Conservation (phyloP, 2,888 invertebrate genomes). For the Agrypnus murinus region DNA sequence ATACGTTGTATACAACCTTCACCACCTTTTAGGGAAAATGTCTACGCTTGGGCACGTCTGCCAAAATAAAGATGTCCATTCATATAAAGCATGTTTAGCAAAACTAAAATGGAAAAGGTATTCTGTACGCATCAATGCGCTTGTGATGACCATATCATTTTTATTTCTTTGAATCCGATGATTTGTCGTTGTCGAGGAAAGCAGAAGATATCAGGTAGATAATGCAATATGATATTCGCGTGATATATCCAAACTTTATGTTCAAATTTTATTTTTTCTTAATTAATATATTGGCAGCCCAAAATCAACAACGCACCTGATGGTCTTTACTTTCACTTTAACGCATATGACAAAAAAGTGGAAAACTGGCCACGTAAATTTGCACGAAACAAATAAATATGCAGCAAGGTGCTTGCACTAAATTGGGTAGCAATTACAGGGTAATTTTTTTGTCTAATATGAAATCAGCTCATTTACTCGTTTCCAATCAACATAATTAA, state of each 20-base stretch:
- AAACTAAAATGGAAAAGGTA: constrained; percentile 51
- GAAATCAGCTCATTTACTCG: constrained; percentile 44
- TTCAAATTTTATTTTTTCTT: not conserved
- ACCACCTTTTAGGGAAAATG: constrained; percentile 40
- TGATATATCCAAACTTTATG: not conserved
- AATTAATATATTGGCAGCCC: too few species aligned
- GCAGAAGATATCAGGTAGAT: not conserved
- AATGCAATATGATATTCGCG: not conserved
- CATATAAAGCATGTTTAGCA: constrained; percentile 44
- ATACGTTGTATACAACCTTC: not conserved
- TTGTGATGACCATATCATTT: constrained; percentile 47
- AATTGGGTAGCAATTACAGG: constrained; percentile 39
- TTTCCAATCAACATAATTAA: constrained; percentile 36
- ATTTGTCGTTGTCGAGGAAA: constrained; percentile 17
- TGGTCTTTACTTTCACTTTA: constrained; percentile 2
- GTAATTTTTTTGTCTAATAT: constrained; percentile 36
- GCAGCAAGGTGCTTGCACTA: constrained; percentile 36
- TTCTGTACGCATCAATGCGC: constrained; percentile 54
- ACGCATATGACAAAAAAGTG: not conserved
- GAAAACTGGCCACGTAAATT: constrained; percentile 1
- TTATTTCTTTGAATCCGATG: constrained; percentile 37
- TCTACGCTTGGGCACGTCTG: constrained; percentile 47
- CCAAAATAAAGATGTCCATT: constrained; percentile 54
- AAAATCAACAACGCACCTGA: constrained; percentile 17
- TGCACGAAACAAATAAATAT: not conserved